phyloP scores from a whole-genome alignment of 2,113 vertebrate species.

The Corythornis cristatus region DNA sequence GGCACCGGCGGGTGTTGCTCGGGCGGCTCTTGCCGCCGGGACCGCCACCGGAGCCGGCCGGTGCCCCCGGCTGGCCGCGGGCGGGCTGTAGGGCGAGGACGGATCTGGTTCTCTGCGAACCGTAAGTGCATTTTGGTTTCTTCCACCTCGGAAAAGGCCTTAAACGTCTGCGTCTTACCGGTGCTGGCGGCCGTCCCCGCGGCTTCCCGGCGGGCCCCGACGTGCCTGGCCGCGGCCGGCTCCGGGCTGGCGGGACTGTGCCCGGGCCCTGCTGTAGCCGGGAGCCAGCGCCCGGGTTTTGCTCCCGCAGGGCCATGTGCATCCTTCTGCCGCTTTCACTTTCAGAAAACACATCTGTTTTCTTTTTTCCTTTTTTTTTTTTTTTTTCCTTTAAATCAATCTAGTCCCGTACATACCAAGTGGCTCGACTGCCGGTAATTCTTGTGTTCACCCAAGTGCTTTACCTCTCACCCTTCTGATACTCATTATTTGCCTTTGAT shows the following conservation, averaged over 20 bases:
- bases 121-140: neutral
- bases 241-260: neutral
- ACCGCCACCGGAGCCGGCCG: neutral
- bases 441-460: neutral
- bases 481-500: neutral
- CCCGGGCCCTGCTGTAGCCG: neutral
- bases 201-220: neutral
- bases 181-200: neutral
- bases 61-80: neutral
- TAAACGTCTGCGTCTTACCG: neutral
- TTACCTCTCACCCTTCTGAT: neutral
- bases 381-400: neutral
- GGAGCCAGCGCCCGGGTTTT: neutral
- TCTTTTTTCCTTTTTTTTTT: neutral
- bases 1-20: neutral
- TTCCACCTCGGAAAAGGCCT: neutral
- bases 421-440: neutral
- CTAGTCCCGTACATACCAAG: neutral
- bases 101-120: neutral
- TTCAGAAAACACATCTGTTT: conserved; percentile 18
- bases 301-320: neutral
- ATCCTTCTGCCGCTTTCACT: conserved; percentile 18
- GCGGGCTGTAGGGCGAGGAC: neutral
- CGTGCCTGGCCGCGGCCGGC: neutral
- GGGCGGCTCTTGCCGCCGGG: neutral